Conservation (phyloP, 2,888 invertebrate species). For the Panzeria rudis region DNA sequence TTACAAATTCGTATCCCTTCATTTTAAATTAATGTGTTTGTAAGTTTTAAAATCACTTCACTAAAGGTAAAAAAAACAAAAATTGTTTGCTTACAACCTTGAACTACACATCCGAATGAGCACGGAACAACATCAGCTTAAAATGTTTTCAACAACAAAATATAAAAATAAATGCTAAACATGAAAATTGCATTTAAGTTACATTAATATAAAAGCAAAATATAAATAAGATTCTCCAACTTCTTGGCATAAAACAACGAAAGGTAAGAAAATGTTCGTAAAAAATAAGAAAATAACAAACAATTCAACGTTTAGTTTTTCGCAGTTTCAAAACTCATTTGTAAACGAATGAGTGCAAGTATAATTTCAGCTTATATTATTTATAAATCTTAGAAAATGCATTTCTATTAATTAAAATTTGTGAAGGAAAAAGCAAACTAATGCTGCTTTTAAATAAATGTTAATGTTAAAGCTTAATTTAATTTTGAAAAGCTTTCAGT, state of each 20-base stretch:
- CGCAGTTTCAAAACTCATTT: neutral
- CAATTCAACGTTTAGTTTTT: neutral
- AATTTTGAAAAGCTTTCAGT: slow-evolving; percentile 20
- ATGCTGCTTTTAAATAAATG: slow-evolving; percentile 1
- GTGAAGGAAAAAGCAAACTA: neutral
- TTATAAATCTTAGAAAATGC: slow-evolving; percentile 13
- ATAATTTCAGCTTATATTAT: neutral
- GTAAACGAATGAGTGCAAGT: slow-evolving; percentile 1
- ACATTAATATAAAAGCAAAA: slow-evolving; percentile 33
- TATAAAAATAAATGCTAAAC: slow-evolving; percentile 21
- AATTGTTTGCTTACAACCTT: slow-evolving; percentile 21
- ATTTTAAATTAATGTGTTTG: neutral
- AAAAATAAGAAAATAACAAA: neutral
- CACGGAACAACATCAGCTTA: slow-evolving; percentile 15
- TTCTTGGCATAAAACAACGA: slow-evolving; percentile 10
- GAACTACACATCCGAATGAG: slow-evolving; percentile 37
- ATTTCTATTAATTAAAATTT: slow-evolving; percentile 30
- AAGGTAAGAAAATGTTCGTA: neutral
- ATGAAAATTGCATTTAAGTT: slow-evolving; percentile 49
- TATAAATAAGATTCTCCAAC: neutral
- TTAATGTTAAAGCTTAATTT: slow-evolving; percentile 20
- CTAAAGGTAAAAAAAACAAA: neutral
- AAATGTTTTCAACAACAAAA: slow-evolving; percentile 30
- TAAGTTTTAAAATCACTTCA: neutral
- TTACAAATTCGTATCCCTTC: neutral